Evolutionary conservation across 2,113 vertebrate species (phyloP).

Genomic region (Ammospiza nelsoni): DNA sequence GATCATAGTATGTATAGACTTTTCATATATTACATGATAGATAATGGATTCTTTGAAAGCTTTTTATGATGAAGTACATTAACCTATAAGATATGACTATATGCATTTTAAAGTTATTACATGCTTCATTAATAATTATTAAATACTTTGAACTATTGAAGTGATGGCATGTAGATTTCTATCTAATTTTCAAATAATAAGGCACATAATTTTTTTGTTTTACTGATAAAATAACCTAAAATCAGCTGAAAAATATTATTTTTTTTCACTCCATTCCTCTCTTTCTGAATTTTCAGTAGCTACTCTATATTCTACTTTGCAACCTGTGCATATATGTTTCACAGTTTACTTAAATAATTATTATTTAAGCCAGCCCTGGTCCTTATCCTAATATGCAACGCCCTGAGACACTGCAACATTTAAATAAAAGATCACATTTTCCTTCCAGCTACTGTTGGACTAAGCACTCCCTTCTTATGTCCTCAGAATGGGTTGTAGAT

Average conservation of each 20-base stretch:
- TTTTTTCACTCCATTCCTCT: not conserved
- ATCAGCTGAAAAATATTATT: not conserved
- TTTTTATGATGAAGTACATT: not conserved
- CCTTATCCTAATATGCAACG: not conserved
- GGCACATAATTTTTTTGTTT: not conserved
- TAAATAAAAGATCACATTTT: not conserved
- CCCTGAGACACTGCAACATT: not conserved
- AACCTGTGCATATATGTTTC: not conserved
- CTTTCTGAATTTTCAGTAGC: not conserved
- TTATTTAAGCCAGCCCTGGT: not conserved
- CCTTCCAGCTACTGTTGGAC: not conserved
- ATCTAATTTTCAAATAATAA: not conserved
- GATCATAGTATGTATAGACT: not conserved
- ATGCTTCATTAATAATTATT: not conserved
- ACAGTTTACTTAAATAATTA: not conserved
- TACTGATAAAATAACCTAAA: not conserved
- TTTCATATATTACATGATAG: slow-evolving; percentile 4
- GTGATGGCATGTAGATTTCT: not conserved
- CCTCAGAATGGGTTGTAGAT: not conserved
- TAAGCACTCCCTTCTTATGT: not conserved
- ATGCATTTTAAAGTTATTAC: not conserved
- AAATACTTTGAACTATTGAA: not conserved
- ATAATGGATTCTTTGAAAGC: not conserved
- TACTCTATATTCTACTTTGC: not conserved
- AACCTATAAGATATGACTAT: not conserved